These are phyloP conservation scores for Eolophus roseicapilla DNA, from an alignment of 2,113 vertebrate genomes.

Conservation along the genomic window DNA sequence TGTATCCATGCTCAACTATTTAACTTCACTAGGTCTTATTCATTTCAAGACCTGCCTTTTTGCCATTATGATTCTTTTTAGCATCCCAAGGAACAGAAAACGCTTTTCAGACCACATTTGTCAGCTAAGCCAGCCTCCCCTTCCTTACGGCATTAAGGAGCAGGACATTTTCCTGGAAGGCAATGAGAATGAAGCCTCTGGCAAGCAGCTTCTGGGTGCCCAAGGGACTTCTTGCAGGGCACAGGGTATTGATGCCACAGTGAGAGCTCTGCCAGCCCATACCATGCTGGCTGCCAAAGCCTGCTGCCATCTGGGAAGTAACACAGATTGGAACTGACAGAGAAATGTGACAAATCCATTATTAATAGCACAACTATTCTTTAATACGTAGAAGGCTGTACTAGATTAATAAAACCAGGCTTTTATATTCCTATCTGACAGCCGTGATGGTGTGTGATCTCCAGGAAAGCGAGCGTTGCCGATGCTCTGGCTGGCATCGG, in stretches of 20 bases:
- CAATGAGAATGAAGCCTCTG: neutral
- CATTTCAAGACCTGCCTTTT: neutral
- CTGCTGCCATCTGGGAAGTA: neutral
- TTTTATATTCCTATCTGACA: neutral
- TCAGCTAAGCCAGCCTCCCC: neutral
- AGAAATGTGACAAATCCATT: slow-evolving; percentile 52
- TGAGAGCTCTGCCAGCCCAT: neutral
- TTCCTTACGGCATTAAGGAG: neutral
- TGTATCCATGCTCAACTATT: neutral
- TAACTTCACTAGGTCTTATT: neutral
- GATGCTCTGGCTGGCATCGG: neutral
- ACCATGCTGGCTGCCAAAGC: neutral
- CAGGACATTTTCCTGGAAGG: neutral
- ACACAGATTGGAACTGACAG: slow-evolving; percentile 24
- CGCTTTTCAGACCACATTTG: neutral
- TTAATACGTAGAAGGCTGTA: slow-evolving; percentile 31
- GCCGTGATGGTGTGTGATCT: neutral
- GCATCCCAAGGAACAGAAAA: neutral
- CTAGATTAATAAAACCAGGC: slow-evolving; percentile 37
- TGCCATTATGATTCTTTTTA: neutral
- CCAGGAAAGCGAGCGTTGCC: neutral
- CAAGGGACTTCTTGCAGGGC: neutral
- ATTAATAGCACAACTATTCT: slow-evolving; percentile 56
- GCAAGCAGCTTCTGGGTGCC: neutral
- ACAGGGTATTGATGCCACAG: neutral